A percentile compares a stretch with the other conserved stretches of the same genome.
These are phyloP conservation scores for Melinaea menophilus DNA, from an alignment of 2,888 invertebrate genomes.

Conservation along the genomic window DNA sequence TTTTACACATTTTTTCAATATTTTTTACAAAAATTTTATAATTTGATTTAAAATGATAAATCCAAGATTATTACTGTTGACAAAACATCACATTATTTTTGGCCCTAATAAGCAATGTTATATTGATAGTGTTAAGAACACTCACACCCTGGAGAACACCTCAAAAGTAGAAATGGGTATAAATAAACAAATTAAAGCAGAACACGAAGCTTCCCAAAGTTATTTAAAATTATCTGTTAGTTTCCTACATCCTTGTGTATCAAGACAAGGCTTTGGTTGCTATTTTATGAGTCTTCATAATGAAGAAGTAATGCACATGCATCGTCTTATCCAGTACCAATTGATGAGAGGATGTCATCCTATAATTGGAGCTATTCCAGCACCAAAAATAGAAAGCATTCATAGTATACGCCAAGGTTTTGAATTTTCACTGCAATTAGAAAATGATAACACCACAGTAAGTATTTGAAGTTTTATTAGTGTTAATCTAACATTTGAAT, in stretches of 20 bases:
- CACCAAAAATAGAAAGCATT: background rate
- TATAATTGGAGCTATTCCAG: background rate
- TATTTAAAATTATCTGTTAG: slow-evolving; percentile 2
- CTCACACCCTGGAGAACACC: background rate
- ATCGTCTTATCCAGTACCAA: background rate
- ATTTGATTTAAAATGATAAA: no score
- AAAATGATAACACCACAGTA: background rate
- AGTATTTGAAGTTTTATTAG: background rate
- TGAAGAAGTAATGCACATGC: background rate
- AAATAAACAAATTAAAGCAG: background rate
- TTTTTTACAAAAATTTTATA: no score
- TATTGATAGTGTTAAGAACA: background rate
- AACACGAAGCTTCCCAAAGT: background rate
- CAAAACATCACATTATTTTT: no score
- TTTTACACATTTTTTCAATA: no score
- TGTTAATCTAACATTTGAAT: background rate
- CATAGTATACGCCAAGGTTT: background rate
- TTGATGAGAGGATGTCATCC: background rate
- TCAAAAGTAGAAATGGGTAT: slow-evolving; percentile 3
- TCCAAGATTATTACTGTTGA: no score
- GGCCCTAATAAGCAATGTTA: no score
- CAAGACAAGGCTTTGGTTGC: slow-evolving; percentile 1
- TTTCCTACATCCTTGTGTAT: slow-evolving; percentile 1
- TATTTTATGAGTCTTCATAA: slow-evolving; percentile 4
- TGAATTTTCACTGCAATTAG: background rate